These are phyloP conservation scores for Vireo griseus DNA, from an alignment of 2,797 vertebrate genomes.

Conservation along the genomic window DNA sequence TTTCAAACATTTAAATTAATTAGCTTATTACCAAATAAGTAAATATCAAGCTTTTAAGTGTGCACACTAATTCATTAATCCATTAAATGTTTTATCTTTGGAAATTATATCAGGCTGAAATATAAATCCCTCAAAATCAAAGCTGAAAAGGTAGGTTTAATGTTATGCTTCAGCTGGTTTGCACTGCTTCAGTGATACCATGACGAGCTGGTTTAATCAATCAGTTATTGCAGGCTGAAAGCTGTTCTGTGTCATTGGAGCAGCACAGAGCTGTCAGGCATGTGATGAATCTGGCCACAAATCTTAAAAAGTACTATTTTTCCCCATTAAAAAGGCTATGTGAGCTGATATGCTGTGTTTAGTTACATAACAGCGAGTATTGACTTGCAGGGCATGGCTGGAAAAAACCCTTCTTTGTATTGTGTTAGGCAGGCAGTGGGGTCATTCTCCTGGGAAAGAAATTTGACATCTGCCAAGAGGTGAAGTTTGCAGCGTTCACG, in stretches of 20 bases:
- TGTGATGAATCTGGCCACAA: constrained; percentile 18
- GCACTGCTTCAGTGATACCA: not conserved
- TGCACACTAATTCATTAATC: not conserved
- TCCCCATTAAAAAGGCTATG: not conserved
- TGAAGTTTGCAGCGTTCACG: not conserved
- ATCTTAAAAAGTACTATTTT: constrained; percentile 18
- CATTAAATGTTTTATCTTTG: not conserved
- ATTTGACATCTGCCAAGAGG: not conserved
- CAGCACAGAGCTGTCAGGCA: not conserved
- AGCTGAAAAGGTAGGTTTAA: not conserved
- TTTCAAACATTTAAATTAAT: not conserved
- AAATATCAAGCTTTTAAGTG: not conserved
- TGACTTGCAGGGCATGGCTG: constrained; percentile 21
- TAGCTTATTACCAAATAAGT: not conserved
- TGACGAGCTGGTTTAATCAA: not conserved
- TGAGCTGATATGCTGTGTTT: constrained; percentile 33
- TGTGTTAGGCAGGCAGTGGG: not conserved
- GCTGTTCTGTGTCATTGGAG: constrained; percentile 33
- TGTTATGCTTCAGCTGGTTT: not conserved
- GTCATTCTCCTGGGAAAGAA: constrained; percentile 4
- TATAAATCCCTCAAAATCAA: not conserved
- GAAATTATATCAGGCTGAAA: not conserved
- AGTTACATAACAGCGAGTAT: constrained; percentile 25
- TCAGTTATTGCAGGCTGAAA: constrained; percentile 22
- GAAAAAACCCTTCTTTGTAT: constrained; percentile 9